Conservation (phyloP, 2,888 invertebrate genomes). For the Parnassius smintheus region DNA sequence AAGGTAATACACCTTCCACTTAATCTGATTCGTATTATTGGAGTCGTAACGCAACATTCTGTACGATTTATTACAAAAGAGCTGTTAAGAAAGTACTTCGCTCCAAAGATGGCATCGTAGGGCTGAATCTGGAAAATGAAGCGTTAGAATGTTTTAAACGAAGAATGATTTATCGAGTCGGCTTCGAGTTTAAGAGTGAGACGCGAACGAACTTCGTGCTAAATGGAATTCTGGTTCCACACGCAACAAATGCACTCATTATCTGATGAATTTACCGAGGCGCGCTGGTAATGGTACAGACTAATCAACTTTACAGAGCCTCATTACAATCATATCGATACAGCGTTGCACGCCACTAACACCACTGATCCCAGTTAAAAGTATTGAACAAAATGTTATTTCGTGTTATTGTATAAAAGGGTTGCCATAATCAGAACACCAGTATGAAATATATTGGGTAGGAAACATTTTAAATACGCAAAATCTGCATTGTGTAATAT, state of each 20-base stretch:
- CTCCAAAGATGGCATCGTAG: conserved; percentile 54
- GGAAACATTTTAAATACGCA: too few relatives aligned
- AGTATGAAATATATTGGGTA: too few relatives aligned
- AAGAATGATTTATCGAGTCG: conserved; percentile 51
- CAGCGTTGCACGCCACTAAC: conserved; percentile 8
- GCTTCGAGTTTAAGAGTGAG: conserved; percentile 53
- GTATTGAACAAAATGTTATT: conserved; percentile 1
- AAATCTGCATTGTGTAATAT: too few relatives aligned
- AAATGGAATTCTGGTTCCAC: conserved; percentile 79
- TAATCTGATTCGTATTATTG: conserved; percentile 75
- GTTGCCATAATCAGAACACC: background rate
- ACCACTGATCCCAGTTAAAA: background rate
- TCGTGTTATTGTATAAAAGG: conserved; percentile 1
- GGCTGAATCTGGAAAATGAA: conserved; percentile 67
- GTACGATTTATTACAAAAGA: conserved; percentile 72
- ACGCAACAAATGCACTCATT: conserved; percentile 79
- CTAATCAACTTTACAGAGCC: conserved; percentile 36
- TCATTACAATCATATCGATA: conserved; percentile 27
- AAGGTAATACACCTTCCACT: conserved; percentile 60
- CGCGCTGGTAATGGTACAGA: conserved; percentile 46
- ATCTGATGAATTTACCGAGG: conserved; percentile 76
- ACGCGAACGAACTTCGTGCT: conserved; percentile 68
- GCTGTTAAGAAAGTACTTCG: conserved; percentile 63
- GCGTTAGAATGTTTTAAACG: conserved; percentile 57
- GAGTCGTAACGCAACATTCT: conserved; percentile 66